Base-by-base conservation (phyloP, 2,113 vertebrate species). In the Heliornis fulica region DNA sequence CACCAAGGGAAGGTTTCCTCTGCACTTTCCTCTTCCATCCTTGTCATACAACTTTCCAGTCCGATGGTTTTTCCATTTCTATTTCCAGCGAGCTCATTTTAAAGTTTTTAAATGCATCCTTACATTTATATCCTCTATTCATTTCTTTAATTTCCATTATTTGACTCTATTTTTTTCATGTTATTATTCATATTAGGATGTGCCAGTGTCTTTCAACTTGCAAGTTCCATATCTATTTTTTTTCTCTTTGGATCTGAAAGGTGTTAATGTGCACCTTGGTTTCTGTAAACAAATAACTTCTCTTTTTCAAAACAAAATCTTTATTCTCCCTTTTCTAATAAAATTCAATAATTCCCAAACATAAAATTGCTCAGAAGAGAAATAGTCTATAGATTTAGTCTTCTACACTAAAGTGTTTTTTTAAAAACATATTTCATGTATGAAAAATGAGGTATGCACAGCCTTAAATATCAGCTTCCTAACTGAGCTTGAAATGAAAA, bases 31-130 rank as follows among this genome's bases (percentile, higher is more conserved):
- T 64, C 90, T 92, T 96, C 65, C 45, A 89, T 89, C 29, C 50
- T 28, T 95, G 91, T 74, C 79, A 89, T 81, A 96, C 89, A 87
- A 1, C 90, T 87, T 90, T 96, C 76, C 72, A 89, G 66, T 71
- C 59, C 79, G 82, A 60, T 70, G 57, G 2, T 79, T 96, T 96
- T 97, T 93, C 93, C 90, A 96, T 95, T 95, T 94, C 53, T 94
- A 28, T 94, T 97, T 96, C 78, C 94, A 97, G 14, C 63, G 43
- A 89, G 48, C 65, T 95, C n/a, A 95, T 93, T 95, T 93, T 77
- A 83, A 92, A 90, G 7, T 71, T 93, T n/a, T 84, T 51, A 82
- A 93, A 83, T 59, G 23, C 13, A 31, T 81, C 76, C 43, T 80
- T 53, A 48, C 23, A 56, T 76, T 89, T 82, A 64, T 71, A 80